A percentile compares a stretch with the other conserved stretches of the same genome.
Evolutionary conservation across 2,113 vertebrate species (phyloP).

Genomic region (Passerina amoena): DNA sequence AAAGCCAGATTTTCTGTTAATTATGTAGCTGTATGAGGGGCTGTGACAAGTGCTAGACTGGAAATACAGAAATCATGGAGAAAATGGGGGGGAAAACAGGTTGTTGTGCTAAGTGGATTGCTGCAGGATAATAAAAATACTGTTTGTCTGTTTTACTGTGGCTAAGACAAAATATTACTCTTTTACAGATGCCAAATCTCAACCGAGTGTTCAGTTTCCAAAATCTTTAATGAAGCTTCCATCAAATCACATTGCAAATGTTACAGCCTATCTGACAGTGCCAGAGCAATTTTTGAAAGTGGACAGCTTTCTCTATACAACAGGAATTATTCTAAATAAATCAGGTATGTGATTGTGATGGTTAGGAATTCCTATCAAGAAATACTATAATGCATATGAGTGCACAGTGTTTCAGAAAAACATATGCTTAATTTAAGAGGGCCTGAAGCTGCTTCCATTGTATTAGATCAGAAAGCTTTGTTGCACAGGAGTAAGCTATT

Average conservation of each 20-base stretch:
- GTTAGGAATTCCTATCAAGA: neutral
- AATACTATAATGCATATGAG: neutral
- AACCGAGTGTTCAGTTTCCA: constrained; percentile 88
- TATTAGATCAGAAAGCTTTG: neutral
- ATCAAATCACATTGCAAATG: constrained; percentile 74
- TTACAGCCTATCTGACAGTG: constrained; percentile 87
- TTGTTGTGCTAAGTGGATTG: neutral
- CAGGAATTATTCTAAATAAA: constrained; percentile 80
- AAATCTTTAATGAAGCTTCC: constrained; percentile 83
- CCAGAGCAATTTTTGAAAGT: constrained; percentile 80
- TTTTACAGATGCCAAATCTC: constrained; percentile 84
- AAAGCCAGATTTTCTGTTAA: neutral
- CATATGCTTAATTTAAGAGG: neutral
- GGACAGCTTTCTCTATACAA: constrained; percentile 73
- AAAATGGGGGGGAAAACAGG: neutral
- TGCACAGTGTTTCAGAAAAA: neutral
- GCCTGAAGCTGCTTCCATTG: neutral
- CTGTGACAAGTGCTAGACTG: neutral
- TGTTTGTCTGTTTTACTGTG: neutral
- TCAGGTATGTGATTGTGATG: constrained; percentile 73
- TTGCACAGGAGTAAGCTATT: neutral
- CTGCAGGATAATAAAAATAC: neutral
- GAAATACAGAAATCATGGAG: neutral
- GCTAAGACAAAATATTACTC: neutral
- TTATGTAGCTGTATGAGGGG: neutral